Percentiles rank a stretch among this genome's conserved stretches.
These are phyloP conservation scores for Gerris lacustris DNA, from an alignment of 2,888 invertebrate species.

Conservation along the genomic window DNA sequence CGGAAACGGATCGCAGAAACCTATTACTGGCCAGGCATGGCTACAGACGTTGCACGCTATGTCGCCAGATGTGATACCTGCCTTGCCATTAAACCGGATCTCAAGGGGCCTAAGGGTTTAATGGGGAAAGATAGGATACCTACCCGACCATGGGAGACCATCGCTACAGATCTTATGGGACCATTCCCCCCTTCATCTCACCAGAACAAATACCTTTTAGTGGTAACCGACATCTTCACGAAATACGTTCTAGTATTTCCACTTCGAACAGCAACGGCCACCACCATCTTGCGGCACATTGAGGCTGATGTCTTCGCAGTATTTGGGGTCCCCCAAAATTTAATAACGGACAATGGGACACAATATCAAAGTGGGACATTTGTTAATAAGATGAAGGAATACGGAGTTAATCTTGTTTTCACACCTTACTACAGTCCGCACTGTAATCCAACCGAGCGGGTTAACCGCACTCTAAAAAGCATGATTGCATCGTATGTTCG, in stretches of 20 bases:
- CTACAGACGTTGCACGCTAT: neutral
- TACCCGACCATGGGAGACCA: constrained; percentile 22
- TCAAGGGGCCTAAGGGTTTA: constrained; percentile 14
- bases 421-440: constrained; percentile 29
- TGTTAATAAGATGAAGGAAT: constrained; percentile 14
- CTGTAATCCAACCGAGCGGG: constrained; percentile 29
- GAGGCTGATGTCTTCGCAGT: constrained; percentile 21
- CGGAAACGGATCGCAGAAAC: neutral
- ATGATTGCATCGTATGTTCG: constrained; percentile 27
- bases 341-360: constrained; percentile 30
- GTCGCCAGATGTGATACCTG: neutral
- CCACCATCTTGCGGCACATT: constrained; percentile 24
- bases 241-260: constrained; percentile 29
- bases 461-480: constrained; percentile 28
- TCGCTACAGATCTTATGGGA: constrained; percentile 23
- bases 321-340: constrained; percentile 26
- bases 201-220: constrained; percentile 27
- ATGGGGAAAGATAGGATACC: constrained; percentile 8
- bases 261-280: constrained; percentile 21
- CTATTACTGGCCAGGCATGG: neutral
- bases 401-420: constrained; percentile 16
- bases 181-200: constrained; percentile 20
- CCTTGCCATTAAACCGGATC: neutral
- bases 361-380: constrained; percentile 25
- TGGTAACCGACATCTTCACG: constrained; percentile 31